A percentile compares a stretch with the other conserved stretches of the same genome.
Evolutionary conservation across 2,113 vertebrate genomes (phyloP).

Genomic region (Pomatorhinus ruficollis): DNA sequence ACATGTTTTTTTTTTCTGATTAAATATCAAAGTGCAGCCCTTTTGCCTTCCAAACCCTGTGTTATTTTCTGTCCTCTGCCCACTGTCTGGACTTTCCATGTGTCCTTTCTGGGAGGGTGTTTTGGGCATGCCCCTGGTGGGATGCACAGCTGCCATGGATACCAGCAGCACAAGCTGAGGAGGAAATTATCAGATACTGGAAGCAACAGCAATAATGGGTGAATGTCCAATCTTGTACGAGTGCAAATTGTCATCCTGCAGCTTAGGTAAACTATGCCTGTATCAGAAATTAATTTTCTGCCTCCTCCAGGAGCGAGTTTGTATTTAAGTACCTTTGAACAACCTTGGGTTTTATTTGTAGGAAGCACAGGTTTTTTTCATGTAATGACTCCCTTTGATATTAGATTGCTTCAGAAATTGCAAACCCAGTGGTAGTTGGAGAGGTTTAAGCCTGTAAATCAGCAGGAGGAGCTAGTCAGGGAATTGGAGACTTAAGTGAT

Average conservation of each 20-base stretch:
- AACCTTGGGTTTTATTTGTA: not conserved
- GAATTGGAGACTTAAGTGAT: not conserved
- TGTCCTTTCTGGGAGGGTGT: not conserved
- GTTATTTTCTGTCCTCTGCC: not conserved
- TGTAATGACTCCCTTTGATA: not conserved
- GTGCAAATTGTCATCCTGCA: not conserved
- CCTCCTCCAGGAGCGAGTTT: not conserved
- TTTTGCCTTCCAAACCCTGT: not conserved
- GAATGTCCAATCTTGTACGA: not conserved
- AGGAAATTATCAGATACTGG: not conserved
- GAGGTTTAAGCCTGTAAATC: not conserved
- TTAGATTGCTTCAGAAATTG: not conserved
- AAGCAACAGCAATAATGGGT: slow-evolving; percentile 19
- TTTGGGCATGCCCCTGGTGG: not conserved
- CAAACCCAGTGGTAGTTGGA: not conserved
- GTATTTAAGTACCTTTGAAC: not conserved
- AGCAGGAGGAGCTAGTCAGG: not conserved
- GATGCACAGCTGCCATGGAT: slow-evolving; percentile 68
- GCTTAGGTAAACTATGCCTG: not conserved
- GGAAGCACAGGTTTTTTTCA: not conserved
- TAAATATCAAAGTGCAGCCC: not conserved
- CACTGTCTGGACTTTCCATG: not conserved
- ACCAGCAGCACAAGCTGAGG: slow-evolving; percentile 39
- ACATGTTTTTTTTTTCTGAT: not conserved
- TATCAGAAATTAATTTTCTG: slow-evolving; percentile 24